Conservation (phyloP, 2,113 vertebrate species). For the Malaclemys terrapin region DNA sequence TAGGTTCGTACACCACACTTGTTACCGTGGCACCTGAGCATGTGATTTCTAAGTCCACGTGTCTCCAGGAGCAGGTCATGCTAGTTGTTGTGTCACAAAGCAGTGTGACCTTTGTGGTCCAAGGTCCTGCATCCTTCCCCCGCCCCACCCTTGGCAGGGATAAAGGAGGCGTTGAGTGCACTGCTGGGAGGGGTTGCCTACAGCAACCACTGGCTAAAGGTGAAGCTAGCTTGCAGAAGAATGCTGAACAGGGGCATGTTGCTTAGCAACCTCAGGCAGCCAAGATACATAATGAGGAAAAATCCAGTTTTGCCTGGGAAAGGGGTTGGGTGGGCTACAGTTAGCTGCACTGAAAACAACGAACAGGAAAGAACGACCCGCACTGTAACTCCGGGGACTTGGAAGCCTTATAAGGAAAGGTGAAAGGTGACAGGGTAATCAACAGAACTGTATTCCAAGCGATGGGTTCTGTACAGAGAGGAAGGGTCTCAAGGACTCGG, state of each 20-base stretch:
- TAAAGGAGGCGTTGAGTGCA: background rate
- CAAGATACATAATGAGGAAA: background rate
- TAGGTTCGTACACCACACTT: background rate
- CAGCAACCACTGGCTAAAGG: background rate
- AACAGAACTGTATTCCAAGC: background rate
- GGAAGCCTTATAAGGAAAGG: background rate
- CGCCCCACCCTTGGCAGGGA: background rate
- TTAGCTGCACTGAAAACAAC: background rate
- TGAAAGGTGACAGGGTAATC: fast-evolving
- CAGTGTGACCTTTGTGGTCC: too few species aligned
- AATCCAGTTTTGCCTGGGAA: background rate
- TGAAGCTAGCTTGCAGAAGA: background rate
- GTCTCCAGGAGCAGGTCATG: too few species aligned
- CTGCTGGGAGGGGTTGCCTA: background rate
- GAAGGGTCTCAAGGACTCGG: background rate
- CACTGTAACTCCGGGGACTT: background rate
- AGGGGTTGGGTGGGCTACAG: background rate
- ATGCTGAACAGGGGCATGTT: background rate
- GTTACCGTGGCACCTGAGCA: background rate
- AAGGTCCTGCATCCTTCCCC: background rate
- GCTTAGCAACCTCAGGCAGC: background rate
- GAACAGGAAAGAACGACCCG: background rate
- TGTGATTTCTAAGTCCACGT: background rate
- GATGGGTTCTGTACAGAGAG: background rate
- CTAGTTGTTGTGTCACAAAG: background rate